Base-by-base conservation (phyloP, 2,888 invertebrate genomes). In the Phyllotreta cruciferae region DNA sequence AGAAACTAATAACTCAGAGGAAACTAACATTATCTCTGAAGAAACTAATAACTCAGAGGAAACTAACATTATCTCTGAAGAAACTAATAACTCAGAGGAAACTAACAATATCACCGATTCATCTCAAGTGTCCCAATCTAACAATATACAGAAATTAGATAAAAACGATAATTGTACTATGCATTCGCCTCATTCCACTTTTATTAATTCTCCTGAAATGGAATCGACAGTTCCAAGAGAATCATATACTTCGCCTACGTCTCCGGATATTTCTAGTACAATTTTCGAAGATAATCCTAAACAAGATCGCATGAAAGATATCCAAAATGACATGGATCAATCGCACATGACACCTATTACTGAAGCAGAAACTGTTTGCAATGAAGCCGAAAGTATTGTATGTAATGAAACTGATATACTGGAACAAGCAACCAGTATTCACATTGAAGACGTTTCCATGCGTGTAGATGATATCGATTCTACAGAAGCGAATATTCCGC, bases 261-360 rank as follows among this genome's bases (percentile, higher is more conserved):
- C 61, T 6, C 61, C 64, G 0, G 61, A 64, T 39, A 61, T 64
- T 34, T 64, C 64, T 1, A 64, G 64, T 11, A 64, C 64, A 3
- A 24, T 24, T 24, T 64, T 52, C 24, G 44, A 60, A 11, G 44
- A 36, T 1, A 44, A 52, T 10, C 34, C 4, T n/a, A 11, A 7
- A n/a, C 34, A 36, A 3, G 55, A 55, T 34, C 35, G 1, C 37
- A 13, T 11, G 42, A 38, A 13, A 4, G 38, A 10, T 13, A n/a
- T 38, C 1, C 10, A 34, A 11, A 11, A 24, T 35, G 11, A 10
- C 10, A 11, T 41, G n/a, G 42, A 41, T n/a, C n/a, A 14, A 55
- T 9, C 6, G 6, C 2, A 39, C 6, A 53, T n/a, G 1, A 8
- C 3, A 52, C 10, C 9, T n/a, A n/a, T n/a, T n/a, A 52, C 1